A percentile compares a stretch with the other conserved stretches of the same genome.
Conservation (phyloP, 2,113 vertebrate genomes). For the Odobenus rosmarus region DNA sequence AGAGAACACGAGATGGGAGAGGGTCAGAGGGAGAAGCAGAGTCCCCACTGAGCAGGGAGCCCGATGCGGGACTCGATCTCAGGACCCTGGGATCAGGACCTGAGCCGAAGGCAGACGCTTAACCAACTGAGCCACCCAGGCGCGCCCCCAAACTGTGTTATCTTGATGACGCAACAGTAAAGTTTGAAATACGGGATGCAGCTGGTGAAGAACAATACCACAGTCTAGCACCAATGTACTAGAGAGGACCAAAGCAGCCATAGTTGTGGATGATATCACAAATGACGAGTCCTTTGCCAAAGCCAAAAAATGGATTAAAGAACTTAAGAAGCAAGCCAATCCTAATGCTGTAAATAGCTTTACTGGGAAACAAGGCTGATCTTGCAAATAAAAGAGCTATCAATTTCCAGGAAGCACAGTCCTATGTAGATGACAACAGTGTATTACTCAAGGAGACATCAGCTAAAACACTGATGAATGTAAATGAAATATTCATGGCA, state of each 20-base stretch:
- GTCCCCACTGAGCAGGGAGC: too few species aligned
- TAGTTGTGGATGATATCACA: constrained; percentile 97
- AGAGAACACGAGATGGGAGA: too few species aligned
- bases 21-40: too few species aligned
- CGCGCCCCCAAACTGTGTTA: constrained; percentile 89
- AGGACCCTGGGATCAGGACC: too few species aligned
- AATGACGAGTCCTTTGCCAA: constrained; percentile 98
- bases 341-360: constrained; percentile 93
- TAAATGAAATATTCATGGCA: constrained; percentile 98
- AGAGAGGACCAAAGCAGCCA: constrained; percentile 96
- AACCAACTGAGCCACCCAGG: too few species aligned
- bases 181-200: constrained; percentile 99
- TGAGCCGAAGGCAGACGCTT: too few species aligned
- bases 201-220: constrained; percentile 94
- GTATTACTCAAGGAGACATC: constrained; percentile 97
- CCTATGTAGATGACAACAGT: constrained; percentile 95
- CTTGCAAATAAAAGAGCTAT: constrained; percentile 92
- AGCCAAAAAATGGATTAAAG: constrained; percentile 98
- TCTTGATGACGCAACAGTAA: constrained; percentile 97
- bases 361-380: constrained; percentile 97
- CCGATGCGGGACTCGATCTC: too few species aligned
- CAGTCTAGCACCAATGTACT: constrained; percentile 98
- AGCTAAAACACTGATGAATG: constrained; percentile 96
- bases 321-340: constrained; percentile 97
- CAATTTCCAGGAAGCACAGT: constrained; percentile 97